These are phyloP conservation scores for Perodicticus potto DNA, from an alignment of 2,797 vertebrate species.

Conservation along the genomic window DNA sequence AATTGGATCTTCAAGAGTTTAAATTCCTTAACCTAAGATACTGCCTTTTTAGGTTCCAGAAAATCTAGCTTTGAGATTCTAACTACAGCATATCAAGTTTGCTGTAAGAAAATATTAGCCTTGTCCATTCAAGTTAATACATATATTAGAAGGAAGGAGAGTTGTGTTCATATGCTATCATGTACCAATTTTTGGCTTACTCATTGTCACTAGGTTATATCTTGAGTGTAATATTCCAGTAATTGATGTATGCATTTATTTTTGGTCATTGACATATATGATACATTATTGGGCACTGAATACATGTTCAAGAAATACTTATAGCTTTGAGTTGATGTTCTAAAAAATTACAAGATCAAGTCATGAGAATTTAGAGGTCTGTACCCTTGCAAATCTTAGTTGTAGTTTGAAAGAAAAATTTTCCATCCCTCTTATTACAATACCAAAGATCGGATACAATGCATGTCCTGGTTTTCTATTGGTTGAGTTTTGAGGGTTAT, in stretches of 20 bases:
- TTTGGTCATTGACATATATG: neutral
- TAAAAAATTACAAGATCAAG: neutral
- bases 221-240: neutral
- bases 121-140: neutral
- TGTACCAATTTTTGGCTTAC: neutral
- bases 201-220: neutral
- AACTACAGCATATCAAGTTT: neutral
- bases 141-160: neutral
- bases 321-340: neutral
- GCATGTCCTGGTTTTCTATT: neutral
- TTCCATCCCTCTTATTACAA: neutral
- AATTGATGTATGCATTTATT: neutral
- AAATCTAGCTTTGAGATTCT: neutral
- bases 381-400: neutral
- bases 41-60: neutral
- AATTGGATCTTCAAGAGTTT: neutral
- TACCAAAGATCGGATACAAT: neutral
- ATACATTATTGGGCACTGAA: neutral
- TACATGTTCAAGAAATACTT: neutral
- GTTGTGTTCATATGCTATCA: neutral
- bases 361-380: neutral
- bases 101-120: neutral
- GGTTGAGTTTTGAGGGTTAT: neutral
- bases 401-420: constrained; percentile 17
- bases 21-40: neutral